Evolutionary conservation across 92 coral and sea anemone species (phyloP).

Genomic region (Metridium senile): DNA sequence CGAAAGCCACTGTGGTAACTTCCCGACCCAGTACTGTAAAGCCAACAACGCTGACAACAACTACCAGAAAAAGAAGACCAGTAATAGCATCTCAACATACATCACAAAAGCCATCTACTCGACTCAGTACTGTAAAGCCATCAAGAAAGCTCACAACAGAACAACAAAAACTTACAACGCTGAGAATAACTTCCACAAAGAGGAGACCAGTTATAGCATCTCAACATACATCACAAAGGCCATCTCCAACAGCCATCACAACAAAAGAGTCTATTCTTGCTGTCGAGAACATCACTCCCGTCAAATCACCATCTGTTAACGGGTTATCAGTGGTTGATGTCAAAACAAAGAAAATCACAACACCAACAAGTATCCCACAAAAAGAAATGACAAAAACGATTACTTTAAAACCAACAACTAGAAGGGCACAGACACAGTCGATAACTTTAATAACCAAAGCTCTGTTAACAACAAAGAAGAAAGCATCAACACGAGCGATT

Average conservation of each 20-base stretch:
- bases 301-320: not conserved
- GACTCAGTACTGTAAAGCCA: not conserved
- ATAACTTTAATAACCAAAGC: not conserved
- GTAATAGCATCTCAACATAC: not conserved
- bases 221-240: not conserved
- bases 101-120: not conserved
- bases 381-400: no score
- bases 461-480: not conserved
- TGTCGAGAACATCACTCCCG: not conserved
- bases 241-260: not conserved
- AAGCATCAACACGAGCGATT: not conserved
- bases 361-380: not conserved
- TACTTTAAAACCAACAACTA: no score
- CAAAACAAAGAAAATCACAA: not conserved
- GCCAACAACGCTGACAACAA: not conserved
- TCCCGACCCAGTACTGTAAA: not conserved
- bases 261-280: not conserved
- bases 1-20: not conserved
- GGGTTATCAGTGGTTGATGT: not conserved
- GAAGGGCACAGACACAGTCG: no score
- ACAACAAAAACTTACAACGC: not conserved
- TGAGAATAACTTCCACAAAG: not conserved
- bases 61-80: not conserved
- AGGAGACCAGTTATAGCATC: constrained; percentile 1
- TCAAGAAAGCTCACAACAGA: not conserved